phyloP scores from a whole-genome alignment of 2,113 vertebrate genomes.

The Herpailurus yagouaroundi region DNA sequence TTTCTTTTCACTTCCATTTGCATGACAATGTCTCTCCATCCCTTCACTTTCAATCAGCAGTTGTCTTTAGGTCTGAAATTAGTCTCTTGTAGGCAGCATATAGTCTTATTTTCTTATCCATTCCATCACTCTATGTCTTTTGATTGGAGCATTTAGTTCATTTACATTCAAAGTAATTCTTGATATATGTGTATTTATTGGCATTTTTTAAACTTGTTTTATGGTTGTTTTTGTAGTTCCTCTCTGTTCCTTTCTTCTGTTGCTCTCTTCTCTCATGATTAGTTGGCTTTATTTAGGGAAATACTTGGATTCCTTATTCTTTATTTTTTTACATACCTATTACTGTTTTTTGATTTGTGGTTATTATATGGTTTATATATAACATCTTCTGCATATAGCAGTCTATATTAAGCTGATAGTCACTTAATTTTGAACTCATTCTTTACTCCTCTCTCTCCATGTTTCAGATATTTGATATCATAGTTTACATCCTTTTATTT shows the following conservation, averaged over 20 bases:
- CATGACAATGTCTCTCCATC: too few species aligned
- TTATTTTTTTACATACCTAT: neutral
- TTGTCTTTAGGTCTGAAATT: too few species aligned
- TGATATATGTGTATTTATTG: neutral
- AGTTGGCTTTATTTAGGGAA: neutral
- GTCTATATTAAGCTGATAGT: neutral
- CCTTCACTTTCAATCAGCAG: too few species aligned
- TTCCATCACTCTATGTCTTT: too few species aligned
- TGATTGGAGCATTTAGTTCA: too few species aligned
- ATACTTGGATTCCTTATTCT: neutral
- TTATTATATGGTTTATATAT: neutral
- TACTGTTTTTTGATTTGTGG: neutral
- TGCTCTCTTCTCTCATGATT: neutral
- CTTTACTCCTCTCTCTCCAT: neutral
- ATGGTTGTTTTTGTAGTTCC: neutral
- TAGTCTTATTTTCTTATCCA: too few species aligned
- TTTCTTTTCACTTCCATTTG: too few species aligned
- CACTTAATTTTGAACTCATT: neutral
- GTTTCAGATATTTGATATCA: neutral
- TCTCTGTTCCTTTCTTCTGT: neutral
- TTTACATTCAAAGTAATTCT: neutral
- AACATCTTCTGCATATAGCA: neutral
- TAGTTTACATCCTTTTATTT: neutral
- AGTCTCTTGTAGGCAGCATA: too few species aligned
- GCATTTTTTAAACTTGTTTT: neutral